Evolutionary conservation across 2,888 invertebrate genomes (phyloP).

Genomic region (Agrochola macilenta): DNA sequence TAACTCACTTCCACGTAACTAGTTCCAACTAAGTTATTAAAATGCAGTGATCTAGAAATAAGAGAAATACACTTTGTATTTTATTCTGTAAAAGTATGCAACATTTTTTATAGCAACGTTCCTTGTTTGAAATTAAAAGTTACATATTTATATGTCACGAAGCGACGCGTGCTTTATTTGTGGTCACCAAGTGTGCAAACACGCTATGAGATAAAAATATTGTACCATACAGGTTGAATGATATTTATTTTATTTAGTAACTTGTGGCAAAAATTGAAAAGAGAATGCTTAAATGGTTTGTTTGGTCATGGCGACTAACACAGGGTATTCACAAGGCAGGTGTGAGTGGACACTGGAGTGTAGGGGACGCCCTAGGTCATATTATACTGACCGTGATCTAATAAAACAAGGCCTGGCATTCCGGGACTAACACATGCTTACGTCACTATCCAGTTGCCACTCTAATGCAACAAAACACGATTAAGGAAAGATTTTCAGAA

Average conservation of each 20-base stretch:
- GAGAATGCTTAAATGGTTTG: neutral
- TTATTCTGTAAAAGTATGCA: neutral
- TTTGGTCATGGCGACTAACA: neutral
- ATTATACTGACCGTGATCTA: too few species aligned
- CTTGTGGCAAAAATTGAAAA: neutral
- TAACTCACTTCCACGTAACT: conserved; percentile 37
- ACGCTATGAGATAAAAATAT: too few species aligned
- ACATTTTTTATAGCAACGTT: neutral
- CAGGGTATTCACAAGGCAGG: neutral
- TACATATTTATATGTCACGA: too few species aligned
- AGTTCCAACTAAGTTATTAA: conserved; percentile 52
- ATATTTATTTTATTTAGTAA: neutral
- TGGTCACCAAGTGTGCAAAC: too few species aligned
- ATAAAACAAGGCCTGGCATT: too few species aligned
- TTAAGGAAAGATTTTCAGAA: too few species aligned
- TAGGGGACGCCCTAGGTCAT: too few species aligned
- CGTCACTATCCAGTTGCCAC: too few species aligned
- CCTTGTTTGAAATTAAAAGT: neutral
- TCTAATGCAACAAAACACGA: too few species aligned
- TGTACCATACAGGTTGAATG: too few species aligned
- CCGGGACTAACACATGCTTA: too few species aligned
- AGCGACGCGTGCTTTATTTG: too few species aligned
- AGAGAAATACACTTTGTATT: conserved; percentile 30
- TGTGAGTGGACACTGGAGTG: neutral
- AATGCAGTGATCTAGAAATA: conserved; percentile 41